A percentile compares a stretch with the other conserved stretches of the same genome.
Conservation (phyloP, 2,113 vertebrate species). For the Gymnarchus niloticus region DNA sequence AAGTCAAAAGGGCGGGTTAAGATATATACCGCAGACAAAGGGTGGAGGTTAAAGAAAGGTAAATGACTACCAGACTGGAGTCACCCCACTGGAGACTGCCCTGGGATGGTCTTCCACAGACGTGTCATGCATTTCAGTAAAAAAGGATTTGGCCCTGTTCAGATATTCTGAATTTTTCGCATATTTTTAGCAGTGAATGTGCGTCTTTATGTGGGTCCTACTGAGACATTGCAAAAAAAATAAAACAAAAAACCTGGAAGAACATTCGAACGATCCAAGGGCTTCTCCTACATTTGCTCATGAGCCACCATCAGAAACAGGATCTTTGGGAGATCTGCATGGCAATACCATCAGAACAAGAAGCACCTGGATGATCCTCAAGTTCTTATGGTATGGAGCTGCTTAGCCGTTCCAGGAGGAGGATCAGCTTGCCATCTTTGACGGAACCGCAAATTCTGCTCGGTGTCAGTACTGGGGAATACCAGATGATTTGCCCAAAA, state of each 20-base stretch:
- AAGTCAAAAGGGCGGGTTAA: background rate
- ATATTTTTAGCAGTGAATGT: slow-evolving; percentile 2
- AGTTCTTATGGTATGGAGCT: background rate
- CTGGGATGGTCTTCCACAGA: background rate
- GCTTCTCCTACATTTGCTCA: background rate
- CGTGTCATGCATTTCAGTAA: background rate
- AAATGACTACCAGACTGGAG: slow-evolving; percentile 3
- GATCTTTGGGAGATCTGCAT: slow-evolving; percentile 47
- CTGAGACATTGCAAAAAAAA: no score
- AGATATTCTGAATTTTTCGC: background rate
- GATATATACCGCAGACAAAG: background rate
- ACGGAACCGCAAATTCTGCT: no score
- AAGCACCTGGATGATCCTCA: background rate
- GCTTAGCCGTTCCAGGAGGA: no score
- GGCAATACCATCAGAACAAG: slow-evolving; percentile 34
- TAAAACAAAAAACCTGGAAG: background rate
- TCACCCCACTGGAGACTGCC: background rate
- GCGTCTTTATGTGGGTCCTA: background rate
- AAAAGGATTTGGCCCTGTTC: background rate
- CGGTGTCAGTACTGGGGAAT: no score
- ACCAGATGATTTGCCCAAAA: no score
- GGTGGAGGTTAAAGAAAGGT: slow-evolving; percentile 7
- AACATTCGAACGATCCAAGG: background rate
- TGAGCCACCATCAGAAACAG: slow-evolving; percentile 32
- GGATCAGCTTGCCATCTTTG: no score